Percentiles rank a stretch among this genome's conserved stretches.
These are phyloP conservation scores for Pelecanoides urinatrix DNA, from an alignment of 2,113 vertebrate species.

Conservation along the genomic window DNA sequence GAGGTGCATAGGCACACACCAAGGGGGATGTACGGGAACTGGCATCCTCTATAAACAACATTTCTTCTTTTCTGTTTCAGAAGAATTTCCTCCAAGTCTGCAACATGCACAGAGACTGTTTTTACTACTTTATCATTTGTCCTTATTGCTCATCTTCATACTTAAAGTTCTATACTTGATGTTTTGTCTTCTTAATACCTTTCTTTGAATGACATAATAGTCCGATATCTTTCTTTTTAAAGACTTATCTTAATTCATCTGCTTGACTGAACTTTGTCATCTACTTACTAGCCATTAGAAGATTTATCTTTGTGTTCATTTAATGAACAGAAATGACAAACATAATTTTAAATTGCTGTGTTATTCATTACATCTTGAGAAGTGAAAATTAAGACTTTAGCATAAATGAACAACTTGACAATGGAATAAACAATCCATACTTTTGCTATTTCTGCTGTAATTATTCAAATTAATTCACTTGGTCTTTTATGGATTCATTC, in stretches of 20 bases:
- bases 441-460: neutral
- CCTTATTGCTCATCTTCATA: neutral
- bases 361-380: neutral
- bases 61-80: neutral
- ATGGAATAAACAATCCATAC: neutral
- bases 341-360: neutral
- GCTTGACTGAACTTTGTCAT: neutral
- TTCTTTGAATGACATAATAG: neutral
- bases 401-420: neutral
- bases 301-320: neutral
- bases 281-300: neutral
- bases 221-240: neutral
- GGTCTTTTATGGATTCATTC: slow-evolving; percentile 16
- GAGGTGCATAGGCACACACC: rapidly evolving
- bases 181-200: neutral
- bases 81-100: neutral
- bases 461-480: neutral
- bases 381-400: neutral
- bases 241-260: neutral
- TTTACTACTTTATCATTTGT: neutral
- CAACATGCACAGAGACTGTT: neutral
- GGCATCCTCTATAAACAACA: neutral
- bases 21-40: neutral
- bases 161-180: neutral
- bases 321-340: neutral